Percentiles rank a stretch among this genome's conserved stretches.
phyloP scores from a whole-genome alignment of 2,888 invertebrate species.

The Helobdella robusta region DNA sequence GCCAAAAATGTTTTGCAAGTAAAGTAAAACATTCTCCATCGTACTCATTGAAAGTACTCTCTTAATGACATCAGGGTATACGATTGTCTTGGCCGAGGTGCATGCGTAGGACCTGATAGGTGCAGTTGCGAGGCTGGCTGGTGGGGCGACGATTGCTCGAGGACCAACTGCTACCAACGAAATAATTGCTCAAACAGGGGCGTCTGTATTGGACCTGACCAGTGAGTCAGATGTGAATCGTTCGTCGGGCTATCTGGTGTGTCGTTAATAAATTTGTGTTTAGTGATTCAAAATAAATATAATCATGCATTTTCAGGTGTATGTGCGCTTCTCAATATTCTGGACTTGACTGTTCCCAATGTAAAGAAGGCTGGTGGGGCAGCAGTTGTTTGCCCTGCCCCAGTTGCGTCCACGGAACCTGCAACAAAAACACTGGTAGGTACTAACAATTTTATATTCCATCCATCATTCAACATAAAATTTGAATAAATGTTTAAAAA shows the following conservation, averaged over 20 bases:
- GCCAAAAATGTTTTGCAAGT: too few relatives aligned
- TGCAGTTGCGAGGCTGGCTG: slow-evolving; percentile 34
- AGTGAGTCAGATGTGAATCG: slow-evolving; percentile 2
- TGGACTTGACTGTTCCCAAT: slow-evolving; percentile 21
- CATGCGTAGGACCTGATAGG: slow-evolving; percentile 34
- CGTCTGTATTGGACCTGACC: slow-evolving; percentile 21
- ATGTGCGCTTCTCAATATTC: slow-evolving; percentile 21
- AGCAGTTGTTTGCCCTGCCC: slow-evolving; percentile 31
- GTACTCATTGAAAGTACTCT: too few relatives aligned
- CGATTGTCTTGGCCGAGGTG: slow-evolving; percentile 34
- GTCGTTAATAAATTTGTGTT: background rate
- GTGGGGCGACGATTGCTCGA: slow-evolving; percentile 28
- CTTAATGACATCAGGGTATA: too few relatives aligned
- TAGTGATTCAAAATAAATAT: background rate
- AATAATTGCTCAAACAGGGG: slow-evolving; percentile 26
- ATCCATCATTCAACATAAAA: background rate
- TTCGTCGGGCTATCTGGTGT: background rate
- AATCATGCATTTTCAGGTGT: slow-evolving; percentile 15
- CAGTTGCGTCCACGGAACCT: slow-evolving; percentile 33
- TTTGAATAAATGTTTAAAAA: background rate
- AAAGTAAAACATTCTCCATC: too few relatives aligned
- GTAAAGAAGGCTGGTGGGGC: slow-evolving; percentile 22
- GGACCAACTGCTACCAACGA: slow-evolving; percentile 29
- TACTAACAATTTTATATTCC: background rate
- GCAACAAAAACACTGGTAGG: slow-evolving; percentile 30